Percentiles rank a stretch among this genome's conserved stretches.
These are phyloP conservation scores for Falco concolor DNA, from an alignment of 2,797 vertebrate genomes.

Conservation along the genomic window DNA sequence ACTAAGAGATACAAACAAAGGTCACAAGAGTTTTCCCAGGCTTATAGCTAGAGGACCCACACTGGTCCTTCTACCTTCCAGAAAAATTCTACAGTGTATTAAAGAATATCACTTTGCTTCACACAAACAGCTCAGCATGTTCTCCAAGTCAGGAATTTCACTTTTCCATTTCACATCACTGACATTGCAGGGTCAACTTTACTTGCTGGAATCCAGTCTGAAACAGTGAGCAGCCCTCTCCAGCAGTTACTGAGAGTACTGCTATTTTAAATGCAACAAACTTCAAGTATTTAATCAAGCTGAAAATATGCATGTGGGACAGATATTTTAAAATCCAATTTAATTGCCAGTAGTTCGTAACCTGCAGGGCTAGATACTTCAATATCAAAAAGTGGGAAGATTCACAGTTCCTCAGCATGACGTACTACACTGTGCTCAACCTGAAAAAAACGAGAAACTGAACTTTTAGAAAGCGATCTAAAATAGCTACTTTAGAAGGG, in stretches of 20 bases:
- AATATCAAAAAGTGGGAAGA: background rate
- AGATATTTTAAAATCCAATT: slow-evolving; percentile 2
- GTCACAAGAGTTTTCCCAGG: background rate
- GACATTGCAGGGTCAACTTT: background rate
- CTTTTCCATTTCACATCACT: background rate
- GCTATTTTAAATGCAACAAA: background rate
- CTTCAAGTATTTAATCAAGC: background rate
- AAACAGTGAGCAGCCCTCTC: background rate
- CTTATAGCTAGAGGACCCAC: background rate
- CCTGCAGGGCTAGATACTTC: background rate
- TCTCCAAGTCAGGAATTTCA: background rate
- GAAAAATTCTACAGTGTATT: background rate
- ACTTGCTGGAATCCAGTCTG: background rate
- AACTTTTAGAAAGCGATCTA: background rate
- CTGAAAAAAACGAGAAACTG: background rate
- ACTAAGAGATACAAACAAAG: background rate
- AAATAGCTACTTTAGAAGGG: background rate
- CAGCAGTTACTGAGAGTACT: background rate
- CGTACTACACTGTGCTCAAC: background rate
- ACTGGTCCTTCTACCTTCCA: background rate
- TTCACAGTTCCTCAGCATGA: background rate
- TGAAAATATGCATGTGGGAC: background rate
- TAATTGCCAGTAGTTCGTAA: background rate
- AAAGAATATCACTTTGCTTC: background rate
- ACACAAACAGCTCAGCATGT: background rate